Evolutionary conservation across 2,797 vertebrate species (phyloP).

Genomic region (Crocodylus rhombifer): DNA sequence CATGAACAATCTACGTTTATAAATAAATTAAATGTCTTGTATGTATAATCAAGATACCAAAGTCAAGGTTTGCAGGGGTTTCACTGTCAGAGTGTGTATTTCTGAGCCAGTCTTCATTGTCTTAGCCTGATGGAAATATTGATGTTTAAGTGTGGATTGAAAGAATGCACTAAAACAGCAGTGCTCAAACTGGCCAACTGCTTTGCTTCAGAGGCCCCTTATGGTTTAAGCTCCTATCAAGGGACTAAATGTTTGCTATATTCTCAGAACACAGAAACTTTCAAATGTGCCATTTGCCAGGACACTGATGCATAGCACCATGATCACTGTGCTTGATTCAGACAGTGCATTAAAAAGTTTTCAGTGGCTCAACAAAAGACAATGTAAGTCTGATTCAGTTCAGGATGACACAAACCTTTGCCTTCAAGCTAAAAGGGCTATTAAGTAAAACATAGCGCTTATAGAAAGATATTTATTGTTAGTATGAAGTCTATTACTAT

Average conservation of each 20-base stretch:
- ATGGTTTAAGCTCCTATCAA: constrained; percentile 2
- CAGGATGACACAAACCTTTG: constrained; percentile 34
- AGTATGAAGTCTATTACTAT: constrained; percentile 60
- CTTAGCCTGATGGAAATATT: not conserved
- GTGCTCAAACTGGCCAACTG: constrained; percentile 13
- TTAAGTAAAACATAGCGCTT: constrained; percentile 55
- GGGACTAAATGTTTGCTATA: constrained; percentile 11
- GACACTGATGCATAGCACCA: not conserved
- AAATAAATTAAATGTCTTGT: fast-evolving
- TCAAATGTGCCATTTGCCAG: not conserved
- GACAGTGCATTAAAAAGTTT: not conserved
- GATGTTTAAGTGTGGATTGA: constrained; percentile 58
- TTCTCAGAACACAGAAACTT: not conserved
- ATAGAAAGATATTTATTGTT: constrained; percentile 75
- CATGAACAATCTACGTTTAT: fast-evolving
- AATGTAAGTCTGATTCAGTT: not conserved
- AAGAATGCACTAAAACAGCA: not conserved
- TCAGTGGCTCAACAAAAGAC: not conserved
- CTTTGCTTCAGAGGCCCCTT: not conserved
- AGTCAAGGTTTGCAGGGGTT: not conserved
- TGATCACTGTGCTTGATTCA: not conserved
- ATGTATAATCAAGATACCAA: not conserved
- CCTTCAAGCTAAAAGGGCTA: constrained; percentile 45
- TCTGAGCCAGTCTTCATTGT: not conserved
- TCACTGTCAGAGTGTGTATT: fast-evolving